Percentiles rank a stretch among this genome's conserved stretches.
phyloP scores from a whole-genome alignment of 2,888 invertebrate species.

The Eurytoma adleriae region DNA sequence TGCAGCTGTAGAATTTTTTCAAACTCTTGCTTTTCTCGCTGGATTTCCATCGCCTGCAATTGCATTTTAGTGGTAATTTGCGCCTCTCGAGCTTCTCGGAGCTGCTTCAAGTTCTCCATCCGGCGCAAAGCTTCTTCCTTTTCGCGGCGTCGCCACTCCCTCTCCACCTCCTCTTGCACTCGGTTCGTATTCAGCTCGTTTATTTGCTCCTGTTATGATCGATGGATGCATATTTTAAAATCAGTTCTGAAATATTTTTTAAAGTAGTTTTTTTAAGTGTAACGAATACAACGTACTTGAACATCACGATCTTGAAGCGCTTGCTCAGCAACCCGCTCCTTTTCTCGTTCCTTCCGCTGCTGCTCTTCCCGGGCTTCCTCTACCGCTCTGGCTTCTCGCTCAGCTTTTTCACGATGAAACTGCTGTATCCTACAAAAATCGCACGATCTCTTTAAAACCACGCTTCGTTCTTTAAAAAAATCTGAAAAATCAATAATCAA shows the following conservation, averaged over 20 bases:
- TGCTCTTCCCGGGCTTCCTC: slow-evolving; percentile 78
- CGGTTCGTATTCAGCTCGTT: slow-evolving; percentile 78
- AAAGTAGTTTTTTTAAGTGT: too few species aligned
- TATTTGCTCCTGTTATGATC: slow-evolving; percentile 73
- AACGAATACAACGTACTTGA: slow-evolving; percentile 60
- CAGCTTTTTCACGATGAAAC: slow-evolving; percentile 81
- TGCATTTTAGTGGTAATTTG: slow-evolving; percentile 81
- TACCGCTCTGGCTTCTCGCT: slow-evolving; percentile 79
- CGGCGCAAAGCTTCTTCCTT: slow-evolving; percentile 80
- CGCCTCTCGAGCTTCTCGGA: slow-evolving; percentile 78
- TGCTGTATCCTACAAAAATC: slow-evolving; percentile 77
- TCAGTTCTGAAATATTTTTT: too few species aligned
- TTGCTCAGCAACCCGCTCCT: slow-evolving; percentile 63
- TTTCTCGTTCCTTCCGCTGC: slow-evolving; percentile 81
- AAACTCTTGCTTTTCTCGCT: slow-evolving; percentile 81
- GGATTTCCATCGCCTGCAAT: slow-evolving; percentile 82
- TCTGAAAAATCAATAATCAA: neutral
- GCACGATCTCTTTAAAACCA: neutral
- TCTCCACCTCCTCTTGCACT: slow-evolving; percentile 81
- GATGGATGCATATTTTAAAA: too few species aligned
- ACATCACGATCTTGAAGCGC: slow-evolving; percentile 62
- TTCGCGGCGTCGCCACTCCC: slow-evolving; percentile 83
- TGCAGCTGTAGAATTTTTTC: slow-evolving; percentile 79
- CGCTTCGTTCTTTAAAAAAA: neutral
- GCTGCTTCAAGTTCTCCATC: slow-evolving; percentile 77